A percentile compares a stretch with the other conserved stretches of the same genome.
Conservation (phyloP, 2,888 invertebrate genomes). For the Electrophaes corylata region DNA sequence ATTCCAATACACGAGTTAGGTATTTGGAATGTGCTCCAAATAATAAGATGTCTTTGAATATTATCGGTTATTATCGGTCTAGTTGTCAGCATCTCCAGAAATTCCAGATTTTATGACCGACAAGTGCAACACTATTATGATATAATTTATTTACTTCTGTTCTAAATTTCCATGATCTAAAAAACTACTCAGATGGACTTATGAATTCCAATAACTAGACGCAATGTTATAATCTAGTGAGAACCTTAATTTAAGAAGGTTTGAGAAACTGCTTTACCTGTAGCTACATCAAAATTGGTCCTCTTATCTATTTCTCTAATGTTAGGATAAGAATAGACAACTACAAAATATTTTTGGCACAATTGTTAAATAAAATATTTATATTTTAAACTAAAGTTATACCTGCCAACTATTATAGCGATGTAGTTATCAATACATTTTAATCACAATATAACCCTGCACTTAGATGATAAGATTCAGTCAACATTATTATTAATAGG, state of each 20-base stretch:
- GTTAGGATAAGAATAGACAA: neutral
- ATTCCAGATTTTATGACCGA: no score
- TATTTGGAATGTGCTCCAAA: neutral
- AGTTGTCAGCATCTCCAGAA: neutral
- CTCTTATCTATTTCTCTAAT: slow-evolving; percentile 4
- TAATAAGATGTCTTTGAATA: neutral
- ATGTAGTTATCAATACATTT: slow-evolving; percentile 17
- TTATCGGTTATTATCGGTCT: neutral
- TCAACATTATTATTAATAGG: slow-evolving; percentile 17
- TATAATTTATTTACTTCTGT: neutral
- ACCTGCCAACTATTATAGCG: slow-evolving; percentile 6
- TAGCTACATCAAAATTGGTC: slow-evolving; percentile 16
- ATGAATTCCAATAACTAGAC: neutral
- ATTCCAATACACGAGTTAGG: neutral
- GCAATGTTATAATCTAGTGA: neutral
- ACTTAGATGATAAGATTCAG: slow-evolving; percentile 30
- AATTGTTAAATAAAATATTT: slow-evolving; percentile 6
- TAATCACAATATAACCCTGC: slow-evolving; percentile 35
- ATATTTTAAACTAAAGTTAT: slow-evolving; percentile 11
- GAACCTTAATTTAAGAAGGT: neutral
- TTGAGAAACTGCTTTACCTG: neutral
- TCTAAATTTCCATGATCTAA: no score
- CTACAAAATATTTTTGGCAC: slow-evolving; percentile 26
- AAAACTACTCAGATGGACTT: neutral
- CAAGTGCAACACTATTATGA: no score